phyloP scores from a whole-genome alignment of 2,888 invertebrate species.

The Plebejus melissa region DNA sequence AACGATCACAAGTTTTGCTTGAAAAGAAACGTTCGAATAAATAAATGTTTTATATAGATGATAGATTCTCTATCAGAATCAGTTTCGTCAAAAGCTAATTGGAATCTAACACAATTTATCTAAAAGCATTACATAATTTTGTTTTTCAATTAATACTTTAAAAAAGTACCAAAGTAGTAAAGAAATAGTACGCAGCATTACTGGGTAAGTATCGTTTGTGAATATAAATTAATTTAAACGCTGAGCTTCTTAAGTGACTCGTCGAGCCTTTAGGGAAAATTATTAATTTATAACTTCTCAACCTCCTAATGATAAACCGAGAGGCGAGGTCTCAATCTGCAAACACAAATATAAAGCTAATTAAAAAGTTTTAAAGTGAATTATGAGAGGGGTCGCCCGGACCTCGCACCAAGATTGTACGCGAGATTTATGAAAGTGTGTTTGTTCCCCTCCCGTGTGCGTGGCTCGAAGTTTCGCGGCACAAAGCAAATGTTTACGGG shows the following conservation, averaged over 20 bases:
- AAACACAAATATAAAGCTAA: constrained; percentile 80
- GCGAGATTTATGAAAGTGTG: constrained; percentile 68
- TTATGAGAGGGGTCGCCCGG: constrained; percentile 76
- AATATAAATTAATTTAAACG: not conserved
- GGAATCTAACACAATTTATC: not conserved
- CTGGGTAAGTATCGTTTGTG: constrained; percentile 1
- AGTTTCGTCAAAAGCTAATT: not conserved
- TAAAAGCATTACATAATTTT: not conserved
- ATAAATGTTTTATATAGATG: not conserved
- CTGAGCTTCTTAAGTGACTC: not conserved
- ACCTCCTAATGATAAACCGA: constrained; percentile 71
- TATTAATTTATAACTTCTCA: constrained; percentile 71
- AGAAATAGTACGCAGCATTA: not conserved
- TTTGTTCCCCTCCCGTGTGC: constrained; percentile 34
- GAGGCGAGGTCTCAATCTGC: constrained; percentile 74
- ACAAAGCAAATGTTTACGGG: constrained; percentile 63
- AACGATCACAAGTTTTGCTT: constrained; percentile 7
- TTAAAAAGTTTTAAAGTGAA: constrained; percentile 79
- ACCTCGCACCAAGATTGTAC: constrained; percentile 72
- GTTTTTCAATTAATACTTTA: too few relatives aligned
- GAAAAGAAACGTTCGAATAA: constrained; percentile 4
- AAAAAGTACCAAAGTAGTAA: not conserved
- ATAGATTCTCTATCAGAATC: not conserved
- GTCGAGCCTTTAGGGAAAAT: constrained; percentile 41
- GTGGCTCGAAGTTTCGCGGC: constrained; percentile 50